Conservation (phyloP, 1,140 invertebrate species). For the Drosophila lacertosa region DNA sequence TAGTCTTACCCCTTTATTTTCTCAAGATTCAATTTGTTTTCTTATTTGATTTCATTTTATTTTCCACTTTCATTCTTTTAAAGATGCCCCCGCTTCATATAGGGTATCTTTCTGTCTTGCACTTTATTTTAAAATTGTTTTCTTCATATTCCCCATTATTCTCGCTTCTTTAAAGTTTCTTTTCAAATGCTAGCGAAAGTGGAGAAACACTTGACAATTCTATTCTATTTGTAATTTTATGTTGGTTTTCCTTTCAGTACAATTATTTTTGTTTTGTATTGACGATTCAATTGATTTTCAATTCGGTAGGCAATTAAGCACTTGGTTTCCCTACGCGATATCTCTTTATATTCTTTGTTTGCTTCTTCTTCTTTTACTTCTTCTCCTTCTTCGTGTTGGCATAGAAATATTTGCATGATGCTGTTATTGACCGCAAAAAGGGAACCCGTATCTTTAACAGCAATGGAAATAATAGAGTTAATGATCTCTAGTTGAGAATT, state of each 20-base stretch:
- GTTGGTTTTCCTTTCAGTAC: constrained; percentile 14
- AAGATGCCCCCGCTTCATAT: too few species aligned
- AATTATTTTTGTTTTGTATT: constrained; percentile 28
- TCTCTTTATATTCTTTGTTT: too few species aligned
- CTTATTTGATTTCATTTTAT: background rate
- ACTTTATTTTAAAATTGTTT: too few species aligned
- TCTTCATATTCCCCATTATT: background rate
- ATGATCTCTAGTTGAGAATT: too few species aligned
- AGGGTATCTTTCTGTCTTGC: too few species aligned
- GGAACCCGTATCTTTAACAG: constrained; percentile 14
- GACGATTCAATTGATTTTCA: constrained; percentile 43
- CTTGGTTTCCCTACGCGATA: background rate
- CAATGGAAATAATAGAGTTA: background rate
- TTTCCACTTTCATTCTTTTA: too few species aligned
- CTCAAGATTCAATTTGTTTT: background rate
- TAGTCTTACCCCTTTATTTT: too few species aligned
- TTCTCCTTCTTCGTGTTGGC: background rate
- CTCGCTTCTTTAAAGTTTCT: background rate
- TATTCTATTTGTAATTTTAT: constrained; percentile 1
- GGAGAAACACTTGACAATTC: constrained; percentile 20
- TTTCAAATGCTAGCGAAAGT: constrained; percentile 30
- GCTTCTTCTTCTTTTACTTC: too few species aligned
- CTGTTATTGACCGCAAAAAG: constrained; percentile 20
- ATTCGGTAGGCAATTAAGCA: constrained; percentile 38
- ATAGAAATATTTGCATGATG: constrained; percentile 42